These are phyloP conservation scores for Xenopus petersii DNA, from an alignment of 2,797 vertebrate genomes.

Conservation along the genomic window DNA sequence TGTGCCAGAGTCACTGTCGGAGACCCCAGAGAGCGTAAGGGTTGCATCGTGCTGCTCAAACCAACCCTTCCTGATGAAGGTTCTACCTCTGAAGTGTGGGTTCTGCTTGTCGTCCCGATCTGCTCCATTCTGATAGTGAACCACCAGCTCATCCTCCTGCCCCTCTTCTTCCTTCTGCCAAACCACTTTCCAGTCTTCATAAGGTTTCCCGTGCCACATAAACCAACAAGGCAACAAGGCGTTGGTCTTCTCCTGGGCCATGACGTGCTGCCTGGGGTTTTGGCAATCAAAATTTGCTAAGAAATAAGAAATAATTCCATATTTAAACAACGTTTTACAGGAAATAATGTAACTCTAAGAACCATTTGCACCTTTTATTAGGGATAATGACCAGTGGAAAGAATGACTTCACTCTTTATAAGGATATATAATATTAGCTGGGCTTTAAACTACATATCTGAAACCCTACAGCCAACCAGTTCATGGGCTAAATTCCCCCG, in stretches of 20 bases:
- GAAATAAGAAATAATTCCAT: background rate
- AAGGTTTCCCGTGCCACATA: background rate
- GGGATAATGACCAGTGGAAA: too few species aligned
- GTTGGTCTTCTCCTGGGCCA: background rate
- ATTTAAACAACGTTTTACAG: too few species aligned
- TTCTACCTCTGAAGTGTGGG: background rate
- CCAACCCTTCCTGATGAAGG: background rate
- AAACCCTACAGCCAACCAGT: too few species aligned
- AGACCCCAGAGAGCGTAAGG: background rate
- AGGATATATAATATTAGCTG: too few species aligned
- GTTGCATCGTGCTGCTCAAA: background rate
- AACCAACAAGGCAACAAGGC: background rate
- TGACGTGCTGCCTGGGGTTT: background rate
- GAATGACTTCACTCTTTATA: too few species aligned
- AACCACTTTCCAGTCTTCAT: background rate
- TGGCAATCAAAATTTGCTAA: background rate
- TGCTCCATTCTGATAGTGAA: background rate
- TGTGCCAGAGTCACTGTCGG: background rate
- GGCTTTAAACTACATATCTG: too few species aligned
- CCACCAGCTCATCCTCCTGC: background rate
- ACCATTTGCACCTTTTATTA: too few species aligned
- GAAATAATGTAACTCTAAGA: too few species aligned
- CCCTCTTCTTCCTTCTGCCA: background rate
- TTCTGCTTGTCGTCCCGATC: background rate
- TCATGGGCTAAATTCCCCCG: too few species aligned